Evolutionary conservation across 2,113 vertebrate genomes (phyloP).

Genomic region (Fregata magnificens): DNA sequence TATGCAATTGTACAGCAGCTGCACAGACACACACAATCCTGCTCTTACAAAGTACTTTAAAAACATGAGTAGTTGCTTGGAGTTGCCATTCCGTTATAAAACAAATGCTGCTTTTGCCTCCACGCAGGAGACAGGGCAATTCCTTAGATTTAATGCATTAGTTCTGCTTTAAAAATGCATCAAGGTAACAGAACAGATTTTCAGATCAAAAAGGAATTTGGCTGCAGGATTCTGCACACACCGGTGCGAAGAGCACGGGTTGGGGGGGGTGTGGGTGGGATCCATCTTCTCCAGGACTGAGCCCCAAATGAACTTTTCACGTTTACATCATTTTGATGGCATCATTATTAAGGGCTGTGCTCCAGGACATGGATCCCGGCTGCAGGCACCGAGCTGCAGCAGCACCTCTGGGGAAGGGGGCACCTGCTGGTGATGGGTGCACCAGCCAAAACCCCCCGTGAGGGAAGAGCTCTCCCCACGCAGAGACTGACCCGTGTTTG

Average conservation of each 20-base stretch:
- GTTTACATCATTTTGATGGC: background rate
- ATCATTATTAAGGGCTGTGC: background rate
- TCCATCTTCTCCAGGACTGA: background rate
- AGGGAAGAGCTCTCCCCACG: background rate
- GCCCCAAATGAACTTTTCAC: background rate
- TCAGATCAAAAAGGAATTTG: background rate
- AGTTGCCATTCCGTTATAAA: background rate
- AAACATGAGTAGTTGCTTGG: background rate
- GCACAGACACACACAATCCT: background rate
- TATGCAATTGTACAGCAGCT: background rate
- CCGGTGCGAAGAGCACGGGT: no score
- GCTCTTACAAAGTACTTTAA: background rate
- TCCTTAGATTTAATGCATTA: background rate
- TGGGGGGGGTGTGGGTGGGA: background rate
- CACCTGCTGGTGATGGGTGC: background rate
- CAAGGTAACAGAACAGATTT: background rate
- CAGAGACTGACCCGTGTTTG: background rate
- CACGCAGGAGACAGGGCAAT: background rate
- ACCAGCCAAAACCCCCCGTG: rapidly evolving
- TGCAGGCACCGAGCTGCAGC: background rate
- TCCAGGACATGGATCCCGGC: no score
- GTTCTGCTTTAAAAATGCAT: background rate
- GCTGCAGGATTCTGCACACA: background rate
- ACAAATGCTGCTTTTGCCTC: background rate
- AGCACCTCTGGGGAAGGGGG: background rate